Evolutionary conservation across 53 echinoderm and acorn worm species (phyloP).

Genomic region (Zoroaster sp.): DNA sequence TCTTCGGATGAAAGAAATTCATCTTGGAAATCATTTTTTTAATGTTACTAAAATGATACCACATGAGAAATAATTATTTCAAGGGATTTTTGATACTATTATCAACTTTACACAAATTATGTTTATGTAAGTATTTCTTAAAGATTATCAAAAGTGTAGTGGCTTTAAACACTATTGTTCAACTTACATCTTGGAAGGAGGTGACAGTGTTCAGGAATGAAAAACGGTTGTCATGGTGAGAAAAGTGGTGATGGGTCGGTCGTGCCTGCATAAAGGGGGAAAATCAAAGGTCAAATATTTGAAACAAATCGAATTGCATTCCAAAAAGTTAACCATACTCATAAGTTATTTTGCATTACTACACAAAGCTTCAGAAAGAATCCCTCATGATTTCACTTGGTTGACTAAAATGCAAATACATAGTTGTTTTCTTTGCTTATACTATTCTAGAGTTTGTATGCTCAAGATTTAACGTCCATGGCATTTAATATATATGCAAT

Average conservation of each 20-base stretch:
- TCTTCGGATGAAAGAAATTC: too few relatives aligned
- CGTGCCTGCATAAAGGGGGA: constrained; percentile 67
- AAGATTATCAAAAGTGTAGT: background rate
- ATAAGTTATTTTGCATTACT: too few relatives aligned
- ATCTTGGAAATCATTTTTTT: too few relatives aligned
- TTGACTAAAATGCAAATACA: background rate
- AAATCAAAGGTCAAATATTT: background rate
- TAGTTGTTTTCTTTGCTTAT: background rate
- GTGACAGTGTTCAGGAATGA: constrained; percentile 97
- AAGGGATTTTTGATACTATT: too few relatives aligned
- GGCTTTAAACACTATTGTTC: background rate
- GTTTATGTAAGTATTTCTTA: background rate
- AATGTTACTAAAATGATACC: too few relatives aligned
- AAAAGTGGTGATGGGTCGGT: constrained; percentile 88
- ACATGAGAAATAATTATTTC: too few relatives aligned
- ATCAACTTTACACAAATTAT: too few relatives aligned
- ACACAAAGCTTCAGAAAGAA: too few relatives aligned
- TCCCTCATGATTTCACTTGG: background rate
- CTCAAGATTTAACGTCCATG: constrained; percentile 20
- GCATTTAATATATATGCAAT: background rate
- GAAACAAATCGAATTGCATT: background rate
- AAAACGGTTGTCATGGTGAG: constrained; percentile 98
- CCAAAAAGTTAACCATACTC: background rate
- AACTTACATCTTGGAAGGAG: constrained; percentile 97
- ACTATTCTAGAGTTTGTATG: background rate